Base-by-base conservation (phyloP, 2,888 invertebrate species). In the Pemphredon lugubris region DNA sequence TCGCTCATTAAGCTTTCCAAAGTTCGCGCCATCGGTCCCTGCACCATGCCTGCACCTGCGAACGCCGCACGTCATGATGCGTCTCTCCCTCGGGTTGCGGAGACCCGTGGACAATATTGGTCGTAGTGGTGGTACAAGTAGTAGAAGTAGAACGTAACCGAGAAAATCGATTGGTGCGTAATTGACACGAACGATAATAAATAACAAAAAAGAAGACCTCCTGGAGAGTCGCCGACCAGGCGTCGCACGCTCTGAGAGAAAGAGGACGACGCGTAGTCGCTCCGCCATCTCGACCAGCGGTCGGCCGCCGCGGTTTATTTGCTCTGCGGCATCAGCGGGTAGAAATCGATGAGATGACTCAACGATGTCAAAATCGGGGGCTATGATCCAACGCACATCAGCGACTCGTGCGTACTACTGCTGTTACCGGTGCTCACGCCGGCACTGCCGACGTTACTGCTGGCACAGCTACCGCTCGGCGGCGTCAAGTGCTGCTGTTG, bases 301-400 rank as follows among this genome's bases (percentile, higher is more conserved):
- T 14, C 45, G 57, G 40, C 9, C 23, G 68, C 55, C 61, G 65
- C 37, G 47, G 37, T 16, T 34, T 81, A 85, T 71, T 84, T 86
- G 70, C 82, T 82, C 77, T 83, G 84, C 65, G 86, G 86, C 76
- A 82, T 85, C 54, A 87, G 68, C 68, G 89, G 87, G 81, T 89
- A 88, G 70, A 88, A 88, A 84, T 89, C 88, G 84, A 88, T 88
- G 85, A 89, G 87, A 72, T 89, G 89, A 81, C 88, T 88, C 83
- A 89, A 83, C 84, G 87, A 88, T 67, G 88, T 87, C 76, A 88
- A 83, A 79, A 87, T 87, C 69, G 86, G 85, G 83, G 89, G 89
- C 89, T 89, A 89, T 89, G 89, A 88, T 48, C 89, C 87, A 23
- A 88, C 89, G 83, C 89, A 89, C 89, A 89, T 89, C 2, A 89